Base-by-base conservation (phyloP, 2,888 invertebrate species). In the Eupithecia abbreviata region DNA sequence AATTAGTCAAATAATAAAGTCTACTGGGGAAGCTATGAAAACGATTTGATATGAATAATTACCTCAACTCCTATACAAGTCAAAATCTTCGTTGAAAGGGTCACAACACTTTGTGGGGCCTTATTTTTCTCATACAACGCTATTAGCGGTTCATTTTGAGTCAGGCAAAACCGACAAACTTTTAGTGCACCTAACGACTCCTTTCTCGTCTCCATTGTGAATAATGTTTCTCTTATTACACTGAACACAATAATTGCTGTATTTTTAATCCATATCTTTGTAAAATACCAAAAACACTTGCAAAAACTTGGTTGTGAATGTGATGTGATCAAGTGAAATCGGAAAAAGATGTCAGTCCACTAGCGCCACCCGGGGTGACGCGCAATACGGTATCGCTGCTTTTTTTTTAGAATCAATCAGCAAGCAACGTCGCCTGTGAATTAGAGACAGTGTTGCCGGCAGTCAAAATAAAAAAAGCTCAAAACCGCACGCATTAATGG, bases 21-120 rank as follows among this genome's bases (percentile, higher is more conserved):
- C n/a, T 58, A 18, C 55, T 30, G 30, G 30, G 6, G n/a, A 42
- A n/a, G 45, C n/a, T n/a, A 68, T 10, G n/a, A 15, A 43, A 6
- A 13, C 13, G 13, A 41, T 41, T 2, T 41, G 71, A 74, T 67
- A 65, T 15, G 12, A 10, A 51, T 67, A 67, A 30, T 87, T 96
- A 97, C 97, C 97, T 98, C 97, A 83, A 97, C 96, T 77, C 97
- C 96, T 81, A 97, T 95, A 88, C 97, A 97, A 73, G 97, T 96
- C 96, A 97, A 96, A 85, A 97, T 96, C 94, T 97, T 97, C 84
- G 97, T 90, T 75, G 96, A 95, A 84, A 97, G 94, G 83, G 97
- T 96, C 83, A 96, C 96, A 78, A 95, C 92, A 85, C 96, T 96
- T 90, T 96, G 96, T 84, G 93, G 92, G 79, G 91, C 88, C 81